Conservation (phyloP, 2,113 vertebrate species). For the Crypturellus undulatus region DNA sequence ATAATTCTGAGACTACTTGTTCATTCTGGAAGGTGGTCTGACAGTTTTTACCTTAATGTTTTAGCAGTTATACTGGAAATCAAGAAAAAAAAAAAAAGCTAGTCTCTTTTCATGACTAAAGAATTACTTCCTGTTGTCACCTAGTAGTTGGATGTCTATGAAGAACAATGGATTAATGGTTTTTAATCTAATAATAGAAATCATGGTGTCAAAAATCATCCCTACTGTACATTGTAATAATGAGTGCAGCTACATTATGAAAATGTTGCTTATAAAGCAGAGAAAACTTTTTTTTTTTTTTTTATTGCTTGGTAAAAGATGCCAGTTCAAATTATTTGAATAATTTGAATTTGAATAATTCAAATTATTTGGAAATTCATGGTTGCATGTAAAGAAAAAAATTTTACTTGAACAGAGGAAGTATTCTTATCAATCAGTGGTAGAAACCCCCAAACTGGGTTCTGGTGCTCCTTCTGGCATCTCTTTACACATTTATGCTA, state of each 20-base stretch:
- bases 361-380: slow-evolving; percentile 15
- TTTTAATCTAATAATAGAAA: slow-evolving; percentile 30
- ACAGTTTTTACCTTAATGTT: slow-evolving; percentile 19
- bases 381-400: slow-evolving; percentile 3
- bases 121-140: background rate
- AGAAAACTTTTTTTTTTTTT: slow-evolving; percentile 51
- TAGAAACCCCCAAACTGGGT: slow-evolving; percentile 42
- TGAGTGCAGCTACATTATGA: background rate
- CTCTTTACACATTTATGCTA: slow-evolving; percentile 55
- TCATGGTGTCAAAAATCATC: background rate
- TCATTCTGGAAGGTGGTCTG: background rate
- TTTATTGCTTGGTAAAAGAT: slow-evolving; percentile 57
- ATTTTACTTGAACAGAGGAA: slow-evolving; percentile 65
- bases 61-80: slow-evolving; percentile 15
- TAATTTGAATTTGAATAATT: too few relatives aligned
- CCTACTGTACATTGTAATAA: background rate
- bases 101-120: background rate
- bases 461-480: slow-evolving; percentile 57
- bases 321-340: too few relatives aligned
- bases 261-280: slow-evolving; percentile 27
- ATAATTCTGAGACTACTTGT: background rate
- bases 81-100: background rate
- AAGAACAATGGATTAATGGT: slow-evolving; percentile 16
- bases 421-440: slow-evolving; percentile 57
- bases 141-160: background rate